Evolutionary conservation across 1,140 invertebrate genomes (phyloP).

Genomic region (Phocides pigmalion): DNA sequence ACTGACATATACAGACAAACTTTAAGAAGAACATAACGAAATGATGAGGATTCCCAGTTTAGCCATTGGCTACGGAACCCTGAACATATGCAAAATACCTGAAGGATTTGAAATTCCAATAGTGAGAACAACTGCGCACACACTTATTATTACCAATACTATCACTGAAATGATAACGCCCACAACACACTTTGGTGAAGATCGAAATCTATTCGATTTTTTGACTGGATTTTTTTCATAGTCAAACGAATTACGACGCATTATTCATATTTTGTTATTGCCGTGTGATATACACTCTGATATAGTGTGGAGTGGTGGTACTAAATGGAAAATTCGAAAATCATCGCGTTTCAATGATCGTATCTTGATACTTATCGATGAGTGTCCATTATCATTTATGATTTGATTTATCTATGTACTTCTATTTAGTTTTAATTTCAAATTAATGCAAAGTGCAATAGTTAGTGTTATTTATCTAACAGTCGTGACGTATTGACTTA

Average conservation of each 20-base stretch:
- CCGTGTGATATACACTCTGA: background rate
- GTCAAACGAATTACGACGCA: background rate
- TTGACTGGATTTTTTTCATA: background rate
- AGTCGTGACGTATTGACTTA: no score
- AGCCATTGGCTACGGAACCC: no score
- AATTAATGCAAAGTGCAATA: no score
- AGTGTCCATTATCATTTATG: background rate
- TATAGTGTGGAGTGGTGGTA: background rate
- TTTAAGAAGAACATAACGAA: no score
- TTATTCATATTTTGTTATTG: background rate
- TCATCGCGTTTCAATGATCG: background rate
- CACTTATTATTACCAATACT: background rate
- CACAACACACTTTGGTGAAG: background rate
- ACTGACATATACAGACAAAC: no score
- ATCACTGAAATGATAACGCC: background rate
- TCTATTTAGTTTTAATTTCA: no score
- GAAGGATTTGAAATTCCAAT: no score
- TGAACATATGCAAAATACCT: no score
- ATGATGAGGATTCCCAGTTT: no score
- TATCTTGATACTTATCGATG: background rate
- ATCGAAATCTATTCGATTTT: background rate
- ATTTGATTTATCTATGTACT: background rate
- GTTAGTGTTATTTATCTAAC: no score
- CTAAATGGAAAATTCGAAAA: background rate
- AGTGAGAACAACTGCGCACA: no score